These are phyloP conservation scores for Leptinotarsa defecta DNA, from an alignment of 1,140 invertebrate genomes.

Conservation along the genomic window DNA sequence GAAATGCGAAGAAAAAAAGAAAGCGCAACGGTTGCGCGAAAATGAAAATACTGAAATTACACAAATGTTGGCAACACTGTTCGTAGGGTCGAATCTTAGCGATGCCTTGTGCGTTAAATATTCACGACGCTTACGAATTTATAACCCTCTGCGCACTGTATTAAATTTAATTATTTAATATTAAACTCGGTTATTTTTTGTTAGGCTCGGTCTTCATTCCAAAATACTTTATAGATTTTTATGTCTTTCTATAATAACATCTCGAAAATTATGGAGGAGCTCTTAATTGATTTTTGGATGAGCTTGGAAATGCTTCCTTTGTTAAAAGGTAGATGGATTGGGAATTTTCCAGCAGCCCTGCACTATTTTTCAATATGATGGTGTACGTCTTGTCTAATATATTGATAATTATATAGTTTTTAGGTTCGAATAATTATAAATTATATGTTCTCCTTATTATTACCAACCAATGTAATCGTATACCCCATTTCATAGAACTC, in stretches of 20 bases:
- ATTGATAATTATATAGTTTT: too few relatives aligned
- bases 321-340: conserved; percentile 27
- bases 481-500: too few relatives aligned
- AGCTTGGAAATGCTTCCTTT: conserved; percentile 22
- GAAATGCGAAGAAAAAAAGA: too few relatives aligned
- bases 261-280: conserved; percentile 42
- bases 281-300: conserved; percentile 44
- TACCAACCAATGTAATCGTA: too few relatives aligned
- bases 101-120: conserved; percentile 49
- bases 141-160: conserved; percentile 50
- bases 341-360: too few relatives aligned
- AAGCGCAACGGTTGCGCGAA: too few relatives aligned
- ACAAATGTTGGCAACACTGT: too few relatives aligned
- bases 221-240: conserved; percentile 50
- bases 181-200: conserved; percentile 52
- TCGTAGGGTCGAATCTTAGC: conserved; percentile 18
- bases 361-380: too few relatives aligned
- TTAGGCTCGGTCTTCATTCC: conserved; percentile 41
- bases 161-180: conserved; percentile 57
- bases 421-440: too few relatives aligned
- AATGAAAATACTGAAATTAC: too few relatives aligned
- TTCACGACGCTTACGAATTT: conserved; percentile 52
- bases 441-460: too few relatives aligned
- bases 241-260: conserved; percentile 46
- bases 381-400: too few relatives aligned